Conservation (phyloP, 2,113 vertebrate species). For the Stomatorhinus ivindoensis region DNA sequence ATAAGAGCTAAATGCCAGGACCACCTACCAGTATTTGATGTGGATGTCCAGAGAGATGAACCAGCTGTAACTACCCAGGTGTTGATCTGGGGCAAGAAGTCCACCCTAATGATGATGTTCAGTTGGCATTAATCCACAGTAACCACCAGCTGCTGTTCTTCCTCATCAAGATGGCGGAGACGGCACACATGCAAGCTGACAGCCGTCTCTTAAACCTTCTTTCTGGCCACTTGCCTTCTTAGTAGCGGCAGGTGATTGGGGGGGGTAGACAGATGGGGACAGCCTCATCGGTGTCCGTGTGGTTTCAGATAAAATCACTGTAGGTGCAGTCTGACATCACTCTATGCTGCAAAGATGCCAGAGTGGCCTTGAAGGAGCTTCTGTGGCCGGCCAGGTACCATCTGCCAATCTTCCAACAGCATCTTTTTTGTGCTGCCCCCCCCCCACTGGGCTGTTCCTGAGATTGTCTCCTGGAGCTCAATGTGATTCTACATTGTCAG, state of each 20-base stretch:
- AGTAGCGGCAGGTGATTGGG: not conserved
- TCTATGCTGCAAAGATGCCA: not conserved
- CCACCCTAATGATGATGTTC: not conserved
- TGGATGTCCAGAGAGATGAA: not conserved
- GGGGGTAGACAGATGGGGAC: not conserved
- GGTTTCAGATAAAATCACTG: not conserved
- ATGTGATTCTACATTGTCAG: not conserved
- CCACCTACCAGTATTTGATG: not conserved
- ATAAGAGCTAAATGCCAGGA: not conserved
- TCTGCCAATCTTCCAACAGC: not conserved
- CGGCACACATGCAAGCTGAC: not conserved
- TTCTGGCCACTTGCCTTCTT: not conserved
- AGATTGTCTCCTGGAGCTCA: not conserved
- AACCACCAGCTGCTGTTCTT: not conserved
- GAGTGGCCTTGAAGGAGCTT: not conserved
- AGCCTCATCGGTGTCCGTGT: not conserved
- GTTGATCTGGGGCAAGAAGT: not conserved
- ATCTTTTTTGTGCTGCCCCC: not conserved
- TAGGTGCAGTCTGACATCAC: not conserved
- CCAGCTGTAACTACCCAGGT: not conserved
- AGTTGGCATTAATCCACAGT: not conserved
- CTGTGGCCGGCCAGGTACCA: not conserved
- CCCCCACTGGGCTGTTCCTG: not conserved
- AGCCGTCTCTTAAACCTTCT: not conserved
- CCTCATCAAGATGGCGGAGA: not conserved